Evolutionary conservation across 2,797 vertebrate genomes (phyloP).

Genomic region (Mormyrus hasselquistii): DNA sequence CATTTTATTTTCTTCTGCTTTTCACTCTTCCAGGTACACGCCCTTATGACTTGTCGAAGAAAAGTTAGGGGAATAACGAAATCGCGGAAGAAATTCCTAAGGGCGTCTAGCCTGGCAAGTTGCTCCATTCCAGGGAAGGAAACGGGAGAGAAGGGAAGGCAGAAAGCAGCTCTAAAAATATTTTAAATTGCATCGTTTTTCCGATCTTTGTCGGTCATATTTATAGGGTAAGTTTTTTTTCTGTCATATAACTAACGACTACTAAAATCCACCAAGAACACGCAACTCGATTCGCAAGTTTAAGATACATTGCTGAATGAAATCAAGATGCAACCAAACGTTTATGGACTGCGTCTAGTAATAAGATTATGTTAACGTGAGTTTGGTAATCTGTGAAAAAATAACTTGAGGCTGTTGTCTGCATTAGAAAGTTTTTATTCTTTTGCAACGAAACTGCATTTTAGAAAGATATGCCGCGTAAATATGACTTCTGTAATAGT

Average conservation of each 20-base stretch:
- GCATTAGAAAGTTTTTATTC: neutral
- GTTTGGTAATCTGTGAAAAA: neutral
- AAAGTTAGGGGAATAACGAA: constrained; percentile 53
- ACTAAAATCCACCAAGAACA: constrained; percentile 17
- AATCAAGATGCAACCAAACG: neutral
- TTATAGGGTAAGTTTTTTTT: constrained; percentile 57
- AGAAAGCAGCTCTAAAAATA: constrained; percentile 40
- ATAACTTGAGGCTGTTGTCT: neutral
- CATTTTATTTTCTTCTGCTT: constrained; percentile 32
- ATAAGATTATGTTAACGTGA: neutral
- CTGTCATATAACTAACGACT: neutral
- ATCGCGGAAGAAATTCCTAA: constrained; percentile 70
- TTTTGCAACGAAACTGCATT: neutral
- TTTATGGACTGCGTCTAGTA: neutral
- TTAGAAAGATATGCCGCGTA: neutral
- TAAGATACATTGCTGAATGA: neutral
- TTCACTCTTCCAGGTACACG: constrained; percentile 63
- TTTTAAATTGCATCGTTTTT: constrained; percentile 45
- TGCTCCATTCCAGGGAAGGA: constrained; percentile 47
- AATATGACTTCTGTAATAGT: neutral
- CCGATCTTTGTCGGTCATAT: constrained; percentile 35
- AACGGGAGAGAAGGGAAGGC: constrained; percentile 44
- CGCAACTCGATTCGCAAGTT: constrained; percentile 23
- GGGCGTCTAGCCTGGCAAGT: constrained; percentile 61
- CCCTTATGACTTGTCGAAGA: constrained; percentile 68